A percentile compares a stretch with the other conserved stretches of the same genome.
phyloP scores from a whole-genome alignment of 1,140 invertebrate genomes.

The Zaprionus vittiger region DNA sequence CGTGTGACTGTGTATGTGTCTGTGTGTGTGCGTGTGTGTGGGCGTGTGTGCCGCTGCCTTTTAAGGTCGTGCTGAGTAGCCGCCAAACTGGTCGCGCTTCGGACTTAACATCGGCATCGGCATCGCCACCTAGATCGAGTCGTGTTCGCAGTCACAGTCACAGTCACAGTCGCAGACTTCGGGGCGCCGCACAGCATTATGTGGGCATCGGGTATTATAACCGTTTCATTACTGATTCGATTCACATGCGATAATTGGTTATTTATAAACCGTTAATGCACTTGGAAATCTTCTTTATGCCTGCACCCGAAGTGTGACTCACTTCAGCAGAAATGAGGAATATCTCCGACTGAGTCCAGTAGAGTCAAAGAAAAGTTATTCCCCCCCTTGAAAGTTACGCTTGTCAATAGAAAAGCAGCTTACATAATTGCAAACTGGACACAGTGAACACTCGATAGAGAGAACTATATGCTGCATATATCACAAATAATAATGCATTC shows the following conservation, averaged over 20 bases:
- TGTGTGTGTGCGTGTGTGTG: slow-evolving; percentile 15
- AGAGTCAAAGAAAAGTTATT: background rate
- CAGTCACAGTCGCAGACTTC: slow-evolving; percentile 9
- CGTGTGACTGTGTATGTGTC: background rate
- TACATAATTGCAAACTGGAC: background rate
- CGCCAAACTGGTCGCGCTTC: slow-evolving; percentile 16
- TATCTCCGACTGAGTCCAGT: no score
- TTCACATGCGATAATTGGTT: background rate
- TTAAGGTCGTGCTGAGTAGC: slow-evolving; percentile 30
- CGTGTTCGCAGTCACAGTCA: background rate
- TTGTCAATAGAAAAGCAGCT: no score
- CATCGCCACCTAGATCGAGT: background rate
- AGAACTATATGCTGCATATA: background rate
- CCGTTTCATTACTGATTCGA: slow-evolving; percentile 6
- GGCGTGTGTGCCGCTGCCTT: slow-evolving; percentile 27
- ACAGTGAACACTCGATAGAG: background rate
- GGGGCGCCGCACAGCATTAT: slow-evolving; percentile 11
- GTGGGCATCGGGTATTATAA: background rate
- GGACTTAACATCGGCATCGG: background rate
- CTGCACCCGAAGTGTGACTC: background rate
- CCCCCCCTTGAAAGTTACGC: background rate
- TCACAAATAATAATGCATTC: no score
- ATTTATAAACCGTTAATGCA: background rate
- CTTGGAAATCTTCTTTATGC: background rate
- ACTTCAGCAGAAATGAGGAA: no score